Evolutionary conservation across 1,140 invertebrate genomes (phyloP).

Genomic region (Antheraea pernyi): DNA sequence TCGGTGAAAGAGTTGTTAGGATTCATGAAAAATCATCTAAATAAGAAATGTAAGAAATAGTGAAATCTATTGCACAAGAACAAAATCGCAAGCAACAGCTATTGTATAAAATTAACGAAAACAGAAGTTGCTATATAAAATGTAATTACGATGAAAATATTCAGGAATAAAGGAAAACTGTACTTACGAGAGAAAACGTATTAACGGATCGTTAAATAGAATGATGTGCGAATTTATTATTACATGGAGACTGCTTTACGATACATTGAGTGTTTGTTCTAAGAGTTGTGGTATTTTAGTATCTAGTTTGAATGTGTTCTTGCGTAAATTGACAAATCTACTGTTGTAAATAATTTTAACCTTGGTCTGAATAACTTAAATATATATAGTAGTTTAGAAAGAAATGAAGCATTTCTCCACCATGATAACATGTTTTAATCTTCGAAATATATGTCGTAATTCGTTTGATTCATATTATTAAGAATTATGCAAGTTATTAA

Average conservation of each 20-base stretch:
- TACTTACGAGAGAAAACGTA: background rate
- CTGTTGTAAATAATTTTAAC: background rate
- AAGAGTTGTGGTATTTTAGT: slow-evolving; percentile 10
- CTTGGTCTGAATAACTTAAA: background rate
- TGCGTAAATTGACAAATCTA: background rate
- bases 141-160: background rate
- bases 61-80: too few relatives aligned
- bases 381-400: background rate
- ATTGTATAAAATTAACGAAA: background rate
- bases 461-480: too few relatives aligned
- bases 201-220: slow-evolving; percentile 19
- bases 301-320: slow-evolving; percentile 4
- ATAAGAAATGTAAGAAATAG: too few relatives aligned
- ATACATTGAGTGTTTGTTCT: slow-evolving; percentile 14
- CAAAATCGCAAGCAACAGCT: too few relatives aligned
- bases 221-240: slow-evolving; percentile 14
- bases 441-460: background rate
- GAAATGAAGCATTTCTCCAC: background rate
- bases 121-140: background rate
- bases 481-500: too few relatives aligned
- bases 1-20: too few relatives aligned
- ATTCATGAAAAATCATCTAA: too few relatives aligned
- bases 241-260: slow-evolving; percentile 11
- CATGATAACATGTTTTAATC: background rate
- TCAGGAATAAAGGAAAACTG: background rate